Evolutionary conservation across 1,140 invertebrate genomes (phyloP).

Genomic region (Lepeophtheirus salmonis): DNA sequence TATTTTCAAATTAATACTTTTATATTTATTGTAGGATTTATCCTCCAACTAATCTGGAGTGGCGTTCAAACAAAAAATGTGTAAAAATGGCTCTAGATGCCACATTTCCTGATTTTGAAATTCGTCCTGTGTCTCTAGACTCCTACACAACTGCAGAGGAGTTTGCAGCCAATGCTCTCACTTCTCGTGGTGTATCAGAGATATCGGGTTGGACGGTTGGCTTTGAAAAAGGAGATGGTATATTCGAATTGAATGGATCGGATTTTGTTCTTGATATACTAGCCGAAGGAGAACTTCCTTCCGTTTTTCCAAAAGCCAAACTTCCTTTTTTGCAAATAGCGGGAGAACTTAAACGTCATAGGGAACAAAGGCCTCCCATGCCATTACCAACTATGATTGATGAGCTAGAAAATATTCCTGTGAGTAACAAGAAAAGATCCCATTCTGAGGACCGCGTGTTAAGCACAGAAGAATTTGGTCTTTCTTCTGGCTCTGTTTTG

Average conservation of each 20-base stretch:
- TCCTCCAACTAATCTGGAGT: conserved; percentile 72
- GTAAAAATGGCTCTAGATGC: conserved; percentile 59
- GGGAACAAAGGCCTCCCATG: neutral
- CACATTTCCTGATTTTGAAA: conserved; percentile 40
- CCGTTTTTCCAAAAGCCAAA: conserved; percentile 51
- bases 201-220: conserved; percentile 63
- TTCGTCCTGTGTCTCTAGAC: conserved; percentile 7
- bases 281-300: conserved; percentile 69
- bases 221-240: conserved; percentile 40
- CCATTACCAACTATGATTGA: neutral
- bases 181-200: conserved; percentile 32
- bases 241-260: conserved; percentile 40
- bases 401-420: neutral
- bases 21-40: conserved; percentile 53
- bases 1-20: no score
- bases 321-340: neutral
- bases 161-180: conserved; percentile 31
- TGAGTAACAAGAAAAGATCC: neutral
- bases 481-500: conserved; percentile 59
- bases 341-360: neutral
- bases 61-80: conserved; percentile 55
- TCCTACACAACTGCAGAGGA: conserved; percentile 58
- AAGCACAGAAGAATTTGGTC: conserved; percentile 26
- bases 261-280: conserved; percentile 81
- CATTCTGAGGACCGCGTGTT: conserved; percentile 3